Base-by-base conservation (phyloP, 2,888 invertebrate genomes). In the Eristalis intricaria region DNA sequence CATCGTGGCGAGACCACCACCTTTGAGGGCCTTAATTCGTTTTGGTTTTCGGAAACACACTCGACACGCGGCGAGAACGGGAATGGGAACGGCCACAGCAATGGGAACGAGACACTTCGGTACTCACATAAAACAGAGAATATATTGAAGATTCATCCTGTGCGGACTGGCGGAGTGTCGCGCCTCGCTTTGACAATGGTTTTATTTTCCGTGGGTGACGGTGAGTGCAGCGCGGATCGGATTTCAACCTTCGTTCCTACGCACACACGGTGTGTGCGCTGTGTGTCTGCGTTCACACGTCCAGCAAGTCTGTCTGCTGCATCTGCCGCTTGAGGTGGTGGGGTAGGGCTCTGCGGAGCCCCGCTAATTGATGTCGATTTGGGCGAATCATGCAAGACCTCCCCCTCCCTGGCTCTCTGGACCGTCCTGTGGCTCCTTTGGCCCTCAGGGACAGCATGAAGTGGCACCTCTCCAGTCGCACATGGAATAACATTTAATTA, bases 131-230 rank as follows among this genome's bases (percentile, higher is more conserved):
- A 87, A 87, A 80, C 71, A 58, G 68, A 84, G 68, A 76, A 80
- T 84, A 84, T 87, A 87, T 87, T 87, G 84, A 68, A 78, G 71
- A 76, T 70, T 40, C 70, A 43, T 76, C 70, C 65, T 64, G 70
- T 56, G 60, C 29, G 64, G 38, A 61, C 40, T 70, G 81, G 60
- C 19, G 64, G 38, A 61, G 58, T 70, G 81, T 77, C 74, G 77
- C 76, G 66, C 68, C 56, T 76, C 73, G 71, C 87, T 80, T 87
- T 87, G 87, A 87, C 84, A 87, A 79, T 79, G 75, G 66, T 76
- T 87, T 87, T 79, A 76, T 87, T 87, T 87, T 76, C 84, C 84
- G 84, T 87, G 79, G 87, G 84, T 84, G 87, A 87, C 73, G 87
- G 79, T 84, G 87, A 87, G 76, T 80, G 79, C 74, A 79, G 61